These are phyloP conservation scores for Peromyscus leucopus DNA, from an alignment of 2,113 vertebrate species.

Conservation along the genomic window DNA sequence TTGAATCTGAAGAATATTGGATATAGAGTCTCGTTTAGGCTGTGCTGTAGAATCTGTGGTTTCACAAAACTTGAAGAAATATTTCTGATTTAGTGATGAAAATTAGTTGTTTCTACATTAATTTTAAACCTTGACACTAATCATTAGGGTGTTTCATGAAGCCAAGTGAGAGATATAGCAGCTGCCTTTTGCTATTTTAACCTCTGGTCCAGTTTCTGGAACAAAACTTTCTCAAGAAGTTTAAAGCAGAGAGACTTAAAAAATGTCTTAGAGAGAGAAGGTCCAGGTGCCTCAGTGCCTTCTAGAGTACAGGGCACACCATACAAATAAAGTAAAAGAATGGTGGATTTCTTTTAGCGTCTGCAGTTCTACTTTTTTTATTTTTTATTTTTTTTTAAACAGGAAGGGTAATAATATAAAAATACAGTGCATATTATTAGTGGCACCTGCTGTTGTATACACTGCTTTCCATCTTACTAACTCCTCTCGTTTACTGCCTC, in stretches of 20 bases:
- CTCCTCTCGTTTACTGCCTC: slow-evolving; percentile 82
- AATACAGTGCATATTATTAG: neutral
- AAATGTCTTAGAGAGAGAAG: slow-evolving; percentile 18
- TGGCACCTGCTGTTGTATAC: slow-evolving; percentile 11
- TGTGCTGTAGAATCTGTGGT: slow-evolving; percentile 61
- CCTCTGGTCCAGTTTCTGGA: slow-evolving; percentile 32
- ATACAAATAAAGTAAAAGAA: slow-evolving; percentile 46
- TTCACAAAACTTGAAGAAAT: slow-evolving; percentile 11
- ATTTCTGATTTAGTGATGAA: slow-evolving; percentile 59
- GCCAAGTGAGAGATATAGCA: slow-evolving; percentile 49
- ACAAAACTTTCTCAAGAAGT: slow-evolving; percentile 57
- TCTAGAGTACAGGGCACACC: slow-evolving; percentile 5
- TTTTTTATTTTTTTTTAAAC: slow-evolving; percentile 2
- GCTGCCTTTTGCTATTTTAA: neutral
- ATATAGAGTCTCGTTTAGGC: slow-evolving; percentile 22
- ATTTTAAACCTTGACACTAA: slow-evolving; percentile 50
- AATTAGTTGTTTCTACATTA: slow-evolving; percentile 42
- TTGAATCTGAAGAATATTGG: slow-evolving; percentile 50
- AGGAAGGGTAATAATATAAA: slow-evolving; percentile 29
- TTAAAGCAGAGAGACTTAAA: slow-evolving; percentile 52
- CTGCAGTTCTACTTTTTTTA: neutral
- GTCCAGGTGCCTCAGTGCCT: neutral
- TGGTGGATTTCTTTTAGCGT: slow-evolving; percentile 29
- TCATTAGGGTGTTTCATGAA: slow-evolving; percentile 38
- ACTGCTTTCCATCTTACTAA: slow-evolving; percentile 11